Evolutionary conservation across 2,888 invertebrate genomes (phyloP).

Genomic region (Drosophila sordidula): DNA sequence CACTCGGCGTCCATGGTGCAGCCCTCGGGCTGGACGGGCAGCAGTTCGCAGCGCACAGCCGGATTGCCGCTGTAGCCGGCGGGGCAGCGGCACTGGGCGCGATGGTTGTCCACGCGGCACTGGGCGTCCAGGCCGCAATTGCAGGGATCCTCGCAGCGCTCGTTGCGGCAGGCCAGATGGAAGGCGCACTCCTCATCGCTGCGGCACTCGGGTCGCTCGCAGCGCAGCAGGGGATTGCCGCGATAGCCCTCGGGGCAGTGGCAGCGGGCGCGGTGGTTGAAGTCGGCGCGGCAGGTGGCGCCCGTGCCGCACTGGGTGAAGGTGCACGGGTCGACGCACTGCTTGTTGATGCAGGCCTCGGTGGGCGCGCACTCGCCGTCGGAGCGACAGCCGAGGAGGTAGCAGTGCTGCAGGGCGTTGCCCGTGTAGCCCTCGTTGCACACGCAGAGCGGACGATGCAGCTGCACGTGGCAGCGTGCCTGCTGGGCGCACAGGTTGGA

Average conservation of each 20-base stretch:
- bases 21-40: conserved; percentile 87
- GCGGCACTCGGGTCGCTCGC: conserved; percentile 92
- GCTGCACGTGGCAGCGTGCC: conserved; percentile 91
- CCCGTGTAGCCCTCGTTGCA: conserved; percentile 93
- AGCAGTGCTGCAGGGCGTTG: conserved; percentile 91
- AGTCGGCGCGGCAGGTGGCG: conserved; percentile 91
- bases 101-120: conserved; percentile 92
- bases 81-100: conserved; percentile 92
- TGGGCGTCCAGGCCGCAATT: conserved; percentile 91
- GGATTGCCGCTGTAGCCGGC: conserved; percentile 93
- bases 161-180: conserved; percentile 91
- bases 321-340: conserved; percentile 92
- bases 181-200: conserved; percentile 91
- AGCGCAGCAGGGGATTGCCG: conserved; percentile 92
- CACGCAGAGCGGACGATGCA: conserved; percentile 92
- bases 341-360: conserved; percentile 92
- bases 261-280: conserved; percentile 92
- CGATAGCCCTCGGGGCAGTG: conserved; percentile 90
- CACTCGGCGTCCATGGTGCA: conserved; percentile 94
- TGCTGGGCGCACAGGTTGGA: conserved; percentile 90
- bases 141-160: conserved; percentile 93
- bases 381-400: conserved; percentile 93
- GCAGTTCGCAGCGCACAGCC: conserved; percentile 87
- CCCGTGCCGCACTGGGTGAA: conserved; percentile 92
- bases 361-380: conserved; percentile 93